Base-by-base conservation (phyloP, 2,113 vertebrate genomes). In the Bambusicola thoracicus region DNA sequence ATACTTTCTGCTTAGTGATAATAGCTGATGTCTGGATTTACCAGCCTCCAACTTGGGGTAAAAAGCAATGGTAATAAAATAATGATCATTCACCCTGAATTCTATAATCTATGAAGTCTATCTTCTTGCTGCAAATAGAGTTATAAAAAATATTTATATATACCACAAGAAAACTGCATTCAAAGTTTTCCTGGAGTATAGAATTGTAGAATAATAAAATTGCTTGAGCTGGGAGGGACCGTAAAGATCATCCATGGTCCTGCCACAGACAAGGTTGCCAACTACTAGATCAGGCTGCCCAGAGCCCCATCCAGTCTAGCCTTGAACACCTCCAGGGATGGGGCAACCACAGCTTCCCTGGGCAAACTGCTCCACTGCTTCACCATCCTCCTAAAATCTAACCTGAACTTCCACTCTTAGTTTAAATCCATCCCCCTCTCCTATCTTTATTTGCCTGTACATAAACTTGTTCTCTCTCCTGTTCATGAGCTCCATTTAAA, bases 161-260 rank as follows among this genome's bases (percentile, higher is more conserved):
- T 8, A 29, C 17, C 59, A 73, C 0, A 0, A n/a, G 17, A 77
- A 79, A 46, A 17, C 36, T 74, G 17, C 38, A 17, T 36, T 91
- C 61, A n/a, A 14, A 34, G 11, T 12, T 66, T 12, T 12, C n/a
- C 17, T 30, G 65, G 20, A 1, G 6, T 16, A 17, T 6, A 16
- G 30, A 56, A 32, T 11, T 17, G 17, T 18, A 56, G 53, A 56
- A 32, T 53, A 30, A 53, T 16, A 53, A 53, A 30, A 17, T 18
- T 56, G 16, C 17, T 56, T 56, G 53, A 32, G 15, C 19, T 32
- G 17, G 10, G 30, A 55, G 30, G 18, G 10, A 18, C 29, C 53
- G 32, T 56, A 19, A 56, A 19, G 29, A 56, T 32, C 30, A 32
- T 56, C 10, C 30, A 56, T n/a, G n/a, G n/a, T n/a, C 16, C 53